Evolutionary conservation across 1,140 invertebrate species (phyloP), one percentile per base, ranked within the genome.

Genomic region (Meloidogyne chitwoodi): DNA sequence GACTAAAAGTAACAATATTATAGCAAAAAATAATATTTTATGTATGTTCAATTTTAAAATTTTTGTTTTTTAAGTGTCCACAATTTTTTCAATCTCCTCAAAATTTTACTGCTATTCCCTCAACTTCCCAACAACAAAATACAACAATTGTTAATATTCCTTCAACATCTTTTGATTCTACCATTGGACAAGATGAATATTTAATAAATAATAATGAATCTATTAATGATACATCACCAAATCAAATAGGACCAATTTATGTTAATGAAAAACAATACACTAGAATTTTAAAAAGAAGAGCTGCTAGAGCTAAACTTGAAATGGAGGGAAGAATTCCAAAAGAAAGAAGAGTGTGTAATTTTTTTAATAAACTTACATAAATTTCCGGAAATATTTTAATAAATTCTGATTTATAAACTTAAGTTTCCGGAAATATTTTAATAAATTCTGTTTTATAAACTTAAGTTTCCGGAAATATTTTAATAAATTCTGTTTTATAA

Each of bases 231-330:
- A 31, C 16, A 27, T 29, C 70, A 27, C 12, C 38, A n/a, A 93
- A 94, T 88, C 94, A 96, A 87, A 34, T 73, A 22, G 94, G 96
- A 85, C 93, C 94, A 1, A 88, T 98, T 10, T 99, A 98, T 88
- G 96, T 99, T 0, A 99, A 98, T 90, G 95, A 95, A n/a, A 95
- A 96, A 87, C 96, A 99, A 86, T 96, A 96, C 88, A 93, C 94
- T 84, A 90, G 82, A 44, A 96, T 96, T 84, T 89, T 96, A 10
- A 94, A 95, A 87, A 89, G 94, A 77, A 89, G 94, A 71, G 93
- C 94, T 84, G 94, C 94, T 0, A 89, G 94, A 65, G 94, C 94
- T 0, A 94, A 94, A 87, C 88, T 96, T 63, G 93, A 95, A 88
- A 93, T 93, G 10, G 92, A 92, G 85, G 94, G 94, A 31, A 93